These are phyloP conservation scores for Eublepharis macularius DNA, from an alignment of 2,113 vertebrate genomes.

Conservation along the genomic window DNA sequence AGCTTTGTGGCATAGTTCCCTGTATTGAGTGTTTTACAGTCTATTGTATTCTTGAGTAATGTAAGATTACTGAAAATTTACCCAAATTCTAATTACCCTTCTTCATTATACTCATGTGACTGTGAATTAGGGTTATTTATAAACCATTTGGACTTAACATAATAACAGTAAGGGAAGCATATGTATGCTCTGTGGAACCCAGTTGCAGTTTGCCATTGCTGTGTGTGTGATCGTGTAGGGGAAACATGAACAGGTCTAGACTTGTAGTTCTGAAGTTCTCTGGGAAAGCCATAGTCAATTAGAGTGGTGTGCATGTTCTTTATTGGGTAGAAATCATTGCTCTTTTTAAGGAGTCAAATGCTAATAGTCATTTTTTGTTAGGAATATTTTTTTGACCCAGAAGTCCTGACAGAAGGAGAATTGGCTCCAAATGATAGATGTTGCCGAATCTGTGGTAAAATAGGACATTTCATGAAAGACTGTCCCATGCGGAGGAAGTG, in stretches of 20 bases:
- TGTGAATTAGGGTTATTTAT: background rate
- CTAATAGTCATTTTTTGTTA: constrained; percentile 52
- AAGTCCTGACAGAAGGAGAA: constrained; percentile 91
- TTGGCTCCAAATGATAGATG: constrained; percentile 94
- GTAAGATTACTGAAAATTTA: background rate
- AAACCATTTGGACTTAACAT: background rate
- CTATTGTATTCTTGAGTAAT: background rate
- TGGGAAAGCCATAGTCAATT: background rate
- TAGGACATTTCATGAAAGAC: constrained; percentile 96
- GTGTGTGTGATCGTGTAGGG: background rate
- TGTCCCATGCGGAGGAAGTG: constrained; percentile 92
- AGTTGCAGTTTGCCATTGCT: background rate
- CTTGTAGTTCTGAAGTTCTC: background rate
- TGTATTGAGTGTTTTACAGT: background rate
- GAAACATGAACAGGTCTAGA: background rate
- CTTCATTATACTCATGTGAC: background rate
- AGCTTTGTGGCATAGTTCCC: background rate
- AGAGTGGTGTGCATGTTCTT: background rate
- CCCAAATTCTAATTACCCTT: background rate
- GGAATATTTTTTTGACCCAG: constrained; percentile 96
- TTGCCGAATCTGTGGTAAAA: constrained; percentile 95
- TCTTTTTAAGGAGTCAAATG: background rate
- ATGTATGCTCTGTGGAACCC: background rate
- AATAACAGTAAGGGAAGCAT: background rate
- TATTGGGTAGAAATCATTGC: background rate